phyloP scores from a whole-genome alignment of 23 tunicate species.

The Ascidia mentula region DNA sequence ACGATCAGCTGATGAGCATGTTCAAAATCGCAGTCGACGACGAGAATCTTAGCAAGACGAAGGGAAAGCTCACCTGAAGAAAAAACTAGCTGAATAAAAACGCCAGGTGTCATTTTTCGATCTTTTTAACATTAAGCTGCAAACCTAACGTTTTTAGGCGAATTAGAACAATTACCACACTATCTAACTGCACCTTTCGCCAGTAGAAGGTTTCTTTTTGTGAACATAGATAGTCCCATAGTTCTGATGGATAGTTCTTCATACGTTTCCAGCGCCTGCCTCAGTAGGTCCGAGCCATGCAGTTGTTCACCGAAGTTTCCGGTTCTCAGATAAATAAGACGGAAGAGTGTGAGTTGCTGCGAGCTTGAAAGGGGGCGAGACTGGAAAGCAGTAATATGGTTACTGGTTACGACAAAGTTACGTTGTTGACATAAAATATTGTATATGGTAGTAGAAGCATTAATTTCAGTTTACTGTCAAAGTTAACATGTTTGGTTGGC shows the following conservation, averaged over 20 bases:
- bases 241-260: constrained; percentile 14
- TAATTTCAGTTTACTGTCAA: no score
- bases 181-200: constrained; percentile 37
- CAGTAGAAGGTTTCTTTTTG: constrained; percentile 5
- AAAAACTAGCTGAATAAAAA: neutral
- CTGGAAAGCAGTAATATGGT: no score
- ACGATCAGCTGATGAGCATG: constrained; percentile 29
- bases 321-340: neutral
- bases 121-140: no score
- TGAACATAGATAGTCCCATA: constrained; percentile 4
- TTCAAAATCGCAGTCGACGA: constrained; percentile 11
- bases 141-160: no score
- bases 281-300: neutral
- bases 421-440: no score
- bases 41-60: constrained; percentile 18
- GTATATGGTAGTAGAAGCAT: no score
- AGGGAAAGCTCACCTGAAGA: constrained; percentile 24
- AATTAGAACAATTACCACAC: neutral
- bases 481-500: no score
- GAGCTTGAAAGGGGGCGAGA: constrained; percentile 28
- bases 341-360: constrained; percentile 13
- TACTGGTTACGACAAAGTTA: no score
- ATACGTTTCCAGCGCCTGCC: constrained; percentile 26
- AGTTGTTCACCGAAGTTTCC: neutral
- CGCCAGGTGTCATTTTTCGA: no score